Base-by-base conservation (phyloP, 1,140 invertebrate genomes). In the Nasonia longicornis region DNA sequence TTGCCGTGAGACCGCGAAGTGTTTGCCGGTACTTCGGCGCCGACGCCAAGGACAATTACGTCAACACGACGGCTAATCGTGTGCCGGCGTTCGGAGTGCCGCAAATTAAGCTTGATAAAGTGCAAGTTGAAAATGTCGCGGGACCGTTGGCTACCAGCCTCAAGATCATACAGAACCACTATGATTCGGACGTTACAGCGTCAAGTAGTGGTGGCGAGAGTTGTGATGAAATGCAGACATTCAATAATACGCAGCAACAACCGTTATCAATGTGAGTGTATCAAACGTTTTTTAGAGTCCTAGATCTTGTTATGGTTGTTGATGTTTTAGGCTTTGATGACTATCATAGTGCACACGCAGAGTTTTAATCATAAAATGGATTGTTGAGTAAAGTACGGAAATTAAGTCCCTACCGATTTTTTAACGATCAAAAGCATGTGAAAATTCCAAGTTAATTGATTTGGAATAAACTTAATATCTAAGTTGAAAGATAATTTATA, bases 191-290 rank as follows among this genome's bases (percentile, higher is more conserved):
- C 91, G 97, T 96, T 20, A 98, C 97, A 20, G 96, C 95, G 22
- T 97, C 96, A 75, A 98, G 96, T 86, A 98, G 97, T 52, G 97
- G 97, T 64, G 96, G 96, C 45, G 97, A 98, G 89, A 98, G 96
- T 85, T 96, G 96, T 91, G 97, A 98, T 91, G 97, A 98, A 90
- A 93, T 95, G 89, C 94, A 96, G 79, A 90, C 91, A 81, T 96
- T 95, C 89, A 95, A 94, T 87, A 96, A 96, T 91, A 91, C 92
- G 29, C 93, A 94, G 87, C 95, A 96, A 86, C 93, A 95, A 84
- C 91, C 92, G 72, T 91, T 96, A 89, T 91, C 95, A 29, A 95
- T 96, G 95, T 96, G 90, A 96, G 95, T 95, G 80, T 58, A 35
- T 48, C 45, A 67, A 29, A 0, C 14, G 4, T 67, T 31, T 0